Base-by-base conservation (phyloP, 2,113 vertebrate species). In the Corynorhinus townsendii region DNA sequence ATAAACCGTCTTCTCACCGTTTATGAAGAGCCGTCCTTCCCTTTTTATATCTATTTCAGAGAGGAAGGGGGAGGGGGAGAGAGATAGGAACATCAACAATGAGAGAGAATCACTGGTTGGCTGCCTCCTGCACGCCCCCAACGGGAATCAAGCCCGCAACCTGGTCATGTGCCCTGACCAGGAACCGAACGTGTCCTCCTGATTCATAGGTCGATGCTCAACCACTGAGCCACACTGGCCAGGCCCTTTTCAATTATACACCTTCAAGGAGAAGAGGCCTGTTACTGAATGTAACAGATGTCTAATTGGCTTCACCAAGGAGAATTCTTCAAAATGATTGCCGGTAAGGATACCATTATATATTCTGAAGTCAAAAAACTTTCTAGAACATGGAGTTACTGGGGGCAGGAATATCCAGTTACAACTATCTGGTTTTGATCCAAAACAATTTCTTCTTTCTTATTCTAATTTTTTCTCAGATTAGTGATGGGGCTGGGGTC, bases 301-400 rank as follows among this genome's bases (percentile, higher is more conserved):
- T 12, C 45, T 86, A 66, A 91, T 68, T 82, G 88, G 52, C 72
- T 49, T 86, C 72, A 54, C 35, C 40, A 69, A 89, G 54, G 22
- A 93, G 69, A 82, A 54, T 80, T 69, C 43, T 92, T 92, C 19
- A 30, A 45, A 56, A 72, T 87, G 33, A 38, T 33, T 56, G 33
- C 68, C 26, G 28, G 12, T 77, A 62, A 94, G n/a, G 66, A 47
- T 35, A 20, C 52, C 45, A 43, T 80, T 69, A 16, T 28, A 47
- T 22, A 52, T 15, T 62, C 28, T 52, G 15, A 56, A 62, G 17
- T 75, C 45, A 28, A 62, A 92, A 69, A 59, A 62, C 81, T 59
- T 90, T 54, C 89, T 80, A 4, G 1, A 49, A 35, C 2, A 33
- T 22, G 30, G 22, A 79, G n/a, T 75, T 62, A 26, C 26, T 8